phyloP scores from a whole-genome alignment of 2,888 invertebrate genomes.

The Acanthosoma haemorrhoidale region DNA sequence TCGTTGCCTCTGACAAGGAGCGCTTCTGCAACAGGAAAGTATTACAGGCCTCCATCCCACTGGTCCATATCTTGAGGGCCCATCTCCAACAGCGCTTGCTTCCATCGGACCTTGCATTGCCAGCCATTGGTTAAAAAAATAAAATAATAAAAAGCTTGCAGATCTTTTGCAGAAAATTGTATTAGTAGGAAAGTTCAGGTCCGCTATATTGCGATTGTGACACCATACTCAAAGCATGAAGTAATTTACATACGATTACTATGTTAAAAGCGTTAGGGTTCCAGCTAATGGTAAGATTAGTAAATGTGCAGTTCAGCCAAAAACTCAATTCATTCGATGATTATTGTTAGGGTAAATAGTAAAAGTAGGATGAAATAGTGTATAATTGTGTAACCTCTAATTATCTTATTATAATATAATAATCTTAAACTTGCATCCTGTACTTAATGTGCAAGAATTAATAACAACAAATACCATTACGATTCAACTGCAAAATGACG shows the following conservation, averaged over 20 bases:
- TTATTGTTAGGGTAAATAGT: neutral
- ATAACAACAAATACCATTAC: too few species aligned
- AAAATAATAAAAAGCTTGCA: neutral
- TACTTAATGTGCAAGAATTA: too few species aligned
- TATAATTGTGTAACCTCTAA: too few species aligned
- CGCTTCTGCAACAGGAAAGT: conserved; percentile 39
- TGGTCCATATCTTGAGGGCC: neutral
- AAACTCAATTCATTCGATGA: conserved; percentile 3
- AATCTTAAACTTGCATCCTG: too few species aligned
- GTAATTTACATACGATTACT: neutral
- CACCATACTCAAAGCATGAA: neutral
- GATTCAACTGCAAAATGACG: too few species aligned
- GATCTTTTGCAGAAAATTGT: neutral
- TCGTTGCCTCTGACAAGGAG: conserved; percentile 25
- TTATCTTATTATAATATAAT: too few species aligned
- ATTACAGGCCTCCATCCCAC: conserved; percentile 8
- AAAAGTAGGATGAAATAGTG: too few species aligned
- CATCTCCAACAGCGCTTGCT: neutral
- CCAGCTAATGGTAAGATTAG: neutral
- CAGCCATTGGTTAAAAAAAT: conserved; percentile 6
- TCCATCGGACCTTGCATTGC: conserved; percentile 6
- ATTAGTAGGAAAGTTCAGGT: conserved; percentile 5
- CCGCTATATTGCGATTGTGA: neutral
- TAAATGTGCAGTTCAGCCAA: neutral
- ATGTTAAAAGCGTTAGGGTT: conserved; percentile 2